Evolutionary conservation across 2,888 invertebrate genomes (phyloP), one percentile per base, ranked within the genome.

Genomic region (Drosophila gaucha): DNA sequence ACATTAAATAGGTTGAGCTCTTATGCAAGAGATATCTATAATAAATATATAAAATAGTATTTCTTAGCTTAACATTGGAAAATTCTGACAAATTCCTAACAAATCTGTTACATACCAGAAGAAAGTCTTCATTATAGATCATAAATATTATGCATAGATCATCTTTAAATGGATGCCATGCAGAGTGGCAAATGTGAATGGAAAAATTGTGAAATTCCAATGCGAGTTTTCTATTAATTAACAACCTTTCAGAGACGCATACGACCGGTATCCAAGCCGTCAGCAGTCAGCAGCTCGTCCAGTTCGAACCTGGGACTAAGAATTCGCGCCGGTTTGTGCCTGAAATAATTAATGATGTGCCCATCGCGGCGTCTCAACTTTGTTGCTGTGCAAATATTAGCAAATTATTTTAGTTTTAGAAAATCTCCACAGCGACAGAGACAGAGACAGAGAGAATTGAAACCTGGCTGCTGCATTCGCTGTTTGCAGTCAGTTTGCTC

Each of bases 401-500:
- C 88, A 80, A 89, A 89, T 89, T 87, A 80, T 82, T 88, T 80
- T 84, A 84, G 86, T 82, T 86, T 86, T 76, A 56, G 67, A 72
- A 69, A 80, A 86, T 80, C 77, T 74, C 36, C 63, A 55, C 36
- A 16, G 33, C 14, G 14, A 3, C 6, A 6, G 18, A 18, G 43
- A 10, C 24, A 6, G 16, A 16, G 28, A 6, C 6, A 18, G 28
- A 33, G 33, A 6, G 33, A 14, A 6, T 9, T 9, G 39, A 14
- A 9, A 8, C 30, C 36, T 30, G 49, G 58, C 43, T 44, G 58
- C 41, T 30, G 60, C 49, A 24, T 66, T 33, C 35, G 44, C 43
- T 83, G 83, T 83, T 78, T 83, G 64, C 62, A 69, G 69, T 63
- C 75, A 66, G 62, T 71, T 64, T 59, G 44, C 67, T 66, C 57